Conservation (phyloP, 2,888 invertebrate genomes). For the Halocaridina rubra region DNA sequence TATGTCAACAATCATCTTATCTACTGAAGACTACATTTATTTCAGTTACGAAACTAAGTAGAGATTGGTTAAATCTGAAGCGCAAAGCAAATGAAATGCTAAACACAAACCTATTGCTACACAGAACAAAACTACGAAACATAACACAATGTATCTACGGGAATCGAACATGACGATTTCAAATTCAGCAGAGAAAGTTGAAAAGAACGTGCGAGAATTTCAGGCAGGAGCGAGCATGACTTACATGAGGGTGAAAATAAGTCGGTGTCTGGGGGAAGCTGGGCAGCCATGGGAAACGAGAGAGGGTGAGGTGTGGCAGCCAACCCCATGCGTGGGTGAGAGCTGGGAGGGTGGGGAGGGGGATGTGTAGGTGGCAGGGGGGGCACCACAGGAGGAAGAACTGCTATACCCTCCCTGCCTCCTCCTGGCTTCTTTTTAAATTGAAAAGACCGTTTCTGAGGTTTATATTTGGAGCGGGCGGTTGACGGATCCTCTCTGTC, state of each 20-base stretch:
- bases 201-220: too few relatives aligned
- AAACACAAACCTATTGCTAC: too few relatives aligned
- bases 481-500: constrained; percentile 63
- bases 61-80: too few relatives aligned
- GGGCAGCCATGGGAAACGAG: constrained; percentile 61
- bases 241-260: constrained; percentile 70
- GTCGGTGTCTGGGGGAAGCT: constrained; percentile 68
- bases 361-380: constrained; percentile 51
- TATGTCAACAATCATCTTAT: too few relatives aligned
- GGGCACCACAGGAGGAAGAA: constrained; percentile 52
- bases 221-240: constrained; percentile 64
- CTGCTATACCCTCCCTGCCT: constrained; percentile 60
- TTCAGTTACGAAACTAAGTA: too few relatives aligned
- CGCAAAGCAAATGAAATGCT: too few relatives aligned
- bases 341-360: constrained; percentile 56
- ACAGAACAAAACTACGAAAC: too few relatives aligned
- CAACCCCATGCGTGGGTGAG: constrained; percentile 58
- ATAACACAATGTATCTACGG: too few relatives aligned
- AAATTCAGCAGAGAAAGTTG: too few relatives aligned
- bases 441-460: constrained; percentile 69
- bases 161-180: too few relatives aligned
- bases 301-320: constrained; percentile 56
- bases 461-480: constrained; percentile 66
- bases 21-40: too few relatives aligned
- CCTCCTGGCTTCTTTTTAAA: constrained; percentile 60